phyloP scores from a whole-genome alignment of 2,113 vertebrate genomes.

The Leptobrachium ailaonicum region DNA sequence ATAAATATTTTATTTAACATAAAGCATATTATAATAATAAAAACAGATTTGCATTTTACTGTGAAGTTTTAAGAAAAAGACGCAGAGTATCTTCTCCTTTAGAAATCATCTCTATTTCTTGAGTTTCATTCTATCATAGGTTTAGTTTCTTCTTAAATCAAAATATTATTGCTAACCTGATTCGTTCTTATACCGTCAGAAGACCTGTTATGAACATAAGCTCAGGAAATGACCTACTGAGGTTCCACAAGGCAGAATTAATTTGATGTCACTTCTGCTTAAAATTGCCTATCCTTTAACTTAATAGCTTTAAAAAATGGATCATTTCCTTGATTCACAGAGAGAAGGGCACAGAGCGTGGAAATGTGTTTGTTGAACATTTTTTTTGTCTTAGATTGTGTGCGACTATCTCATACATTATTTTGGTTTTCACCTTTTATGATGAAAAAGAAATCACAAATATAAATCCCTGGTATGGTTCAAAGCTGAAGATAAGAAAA shows the following conservation, averaged over 20 bases:
- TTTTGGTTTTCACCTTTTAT: not conserved
- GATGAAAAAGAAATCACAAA: no score
- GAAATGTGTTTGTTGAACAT: not conserved
- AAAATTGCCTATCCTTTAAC: constrained; percentile 66
- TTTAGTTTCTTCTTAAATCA: constrained; percentile 46
- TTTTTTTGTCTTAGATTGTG: not conserved
- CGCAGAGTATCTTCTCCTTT: no score
- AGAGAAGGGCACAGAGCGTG: not conserved
- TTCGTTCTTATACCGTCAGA: constrained; percentile 59
- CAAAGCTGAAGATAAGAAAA: no score
- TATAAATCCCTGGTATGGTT: no score
- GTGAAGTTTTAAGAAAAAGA: no score
- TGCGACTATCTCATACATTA: not conserved
- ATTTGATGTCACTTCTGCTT: constrained; percentile 64
- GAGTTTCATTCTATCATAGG: not conserved
- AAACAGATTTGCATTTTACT: no score
- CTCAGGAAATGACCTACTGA: constrained; percentile 66
- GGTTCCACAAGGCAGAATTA: constrained; percentile 68
- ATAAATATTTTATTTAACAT: no score
- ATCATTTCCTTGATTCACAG: constrained; percentile 5
- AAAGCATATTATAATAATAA: no score
- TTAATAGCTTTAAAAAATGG: constrained; percentile 66
- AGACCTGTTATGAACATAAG: constrained; percentile 62
- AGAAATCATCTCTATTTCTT: no score
- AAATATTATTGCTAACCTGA: constrained; percentile 49